Conservation (phyloP, 2,888 invertebrate genomes). For the Archaeoteleia sp. region DNA sequence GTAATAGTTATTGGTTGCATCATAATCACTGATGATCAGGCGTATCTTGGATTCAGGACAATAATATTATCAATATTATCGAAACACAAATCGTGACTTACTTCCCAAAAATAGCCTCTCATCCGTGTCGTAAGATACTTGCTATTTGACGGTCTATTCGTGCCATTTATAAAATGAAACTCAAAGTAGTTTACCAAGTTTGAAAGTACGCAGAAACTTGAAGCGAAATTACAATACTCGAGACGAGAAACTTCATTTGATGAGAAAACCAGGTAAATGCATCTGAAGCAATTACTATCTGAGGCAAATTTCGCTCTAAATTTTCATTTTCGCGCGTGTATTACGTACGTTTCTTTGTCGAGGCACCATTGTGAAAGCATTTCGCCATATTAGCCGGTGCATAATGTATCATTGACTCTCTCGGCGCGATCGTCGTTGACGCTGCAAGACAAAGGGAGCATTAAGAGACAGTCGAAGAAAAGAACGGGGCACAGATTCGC, state of each 20-base stretch:
- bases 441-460: conserved; percentile 23
- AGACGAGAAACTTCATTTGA: conserved; percentile 37
- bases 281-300: conserved; percentile 32
- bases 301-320: conserved; percentile 16
- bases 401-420: conserved; percentile 23
- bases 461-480: conserved; percentile 38
- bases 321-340: conserved; percentile 27
- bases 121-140: conserved; percentile 16
- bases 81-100: conserved; percentile 3
- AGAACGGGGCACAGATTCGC: conserved; percentile 27
- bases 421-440: conserved; percentile 19
- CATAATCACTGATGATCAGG: no score
- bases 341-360: conserved; percentile 6
- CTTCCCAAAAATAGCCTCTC: conserved; percentile 23
- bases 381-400: conserved; percentile 7
- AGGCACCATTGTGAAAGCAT: conserved; percentile 2
- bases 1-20: no score
- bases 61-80: conserved; percentile 17
- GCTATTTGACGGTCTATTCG: conserved; percentile 33
- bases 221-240: conserved; percentile 41
- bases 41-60: no score
- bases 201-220: conserved; percentile 34
- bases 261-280: conserved; percentile 35
- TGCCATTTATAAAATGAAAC: conserved; percentile 42
- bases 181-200: conserved; percentile 27